phyloP scores from a whole-genome alignment of 2,888 invertebrate genomes.

The Lithophane leautieri region DNA sequence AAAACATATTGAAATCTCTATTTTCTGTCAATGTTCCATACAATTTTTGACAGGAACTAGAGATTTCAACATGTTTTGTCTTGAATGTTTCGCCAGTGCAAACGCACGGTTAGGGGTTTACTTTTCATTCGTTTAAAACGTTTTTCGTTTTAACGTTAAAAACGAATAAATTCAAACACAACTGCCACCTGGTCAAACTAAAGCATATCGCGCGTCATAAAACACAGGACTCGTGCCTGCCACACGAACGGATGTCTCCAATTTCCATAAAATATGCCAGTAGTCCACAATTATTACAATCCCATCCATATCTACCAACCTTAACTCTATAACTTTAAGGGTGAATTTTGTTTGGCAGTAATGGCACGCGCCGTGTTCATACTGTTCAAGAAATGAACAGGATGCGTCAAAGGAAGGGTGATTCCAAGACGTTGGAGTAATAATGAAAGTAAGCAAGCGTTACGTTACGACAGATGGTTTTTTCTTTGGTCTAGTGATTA shows the following conservation, averaged over 20 bases:
- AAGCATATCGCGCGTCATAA: slow-evolving; percentile 74
- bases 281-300: slow-evolving; percentile 6
- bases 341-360: slow-evolving; percentile 11
- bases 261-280: slow-evolving; percentile 79
- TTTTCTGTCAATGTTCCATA: no score
- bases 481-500: slow-evolving; percentile 57
- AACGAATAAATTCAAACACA: slow-evolving; percentile 55
- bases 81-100: no score
- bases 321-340: slow-evolving; percentile 32
- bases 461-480: slow-evolving; percentile 56
- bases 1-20: no score
- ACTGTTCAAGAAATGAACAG: slow-evolving; percentile 78
- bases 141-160: no score
- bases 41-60: no score
- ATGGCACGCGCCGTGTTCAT: slow-evolving; percentile 79
- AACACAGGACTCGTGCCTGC: slow-evolving; percentile 79
- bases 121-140: no score
- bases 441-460: slow-evolving; percentile 56
- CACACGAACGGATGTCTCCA: slow-evolving; percentile 87
- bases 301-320: slow-evolving; percentile 28
- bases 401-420: slow-evolving; percentile 83
- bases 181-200: slow-evolving; percentile 74
- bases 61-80: no score
- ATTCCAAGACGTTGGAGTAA: slow-evolving; percentile 74
- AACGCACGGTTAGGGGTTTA: no score